These are phyloP conservation scores for Muscina levida DNA, from an alignment of 2,888 invertebrate species.

Conservation along the genomic window DNA sequence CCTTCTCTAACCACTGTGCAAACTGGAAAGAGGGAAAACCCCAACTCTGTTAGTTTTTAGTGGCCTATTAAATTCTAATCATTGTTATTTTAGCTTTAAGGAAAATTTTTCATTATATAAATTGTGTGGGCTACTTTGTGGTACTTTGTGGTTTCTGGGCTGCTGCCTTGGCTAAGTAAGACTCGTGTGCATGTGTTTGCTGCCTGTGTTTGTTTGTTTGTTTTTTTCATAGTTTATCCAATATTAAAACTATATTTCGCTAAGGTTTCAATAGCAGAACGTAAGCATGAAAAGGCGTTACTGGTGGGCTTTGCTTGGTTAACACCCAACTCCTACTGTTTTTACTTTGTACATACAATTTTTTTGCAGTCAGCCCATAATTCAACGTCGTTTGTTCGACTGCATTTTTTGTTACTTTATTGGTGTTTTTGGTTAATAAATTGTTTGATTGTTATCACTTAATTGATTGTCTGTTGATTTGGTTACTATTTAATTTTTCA, in stretches of 20 bases:
- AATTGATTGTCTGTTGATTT: not conserved
- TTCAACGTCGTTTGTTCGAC: constrained; percentile 16
- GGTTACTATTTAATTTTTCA: constrained; percentile 16
- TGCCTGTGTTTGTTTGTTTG: not conserved
- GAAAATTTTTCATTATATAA: constrained; percentile 51
- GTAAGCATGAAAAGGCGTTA: constrained; percentile 55
- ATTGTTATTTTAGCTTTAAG: constrained; percentile 54
- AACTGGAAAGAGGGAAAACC: not conserved
- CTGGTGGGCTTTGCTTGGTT: constrained; percentile 60
- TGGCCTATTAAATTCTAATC: constrained; percentile 62
- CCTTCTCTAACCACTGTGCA: constrained; percentile 3
- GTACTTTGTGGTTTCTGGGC: not conserved
- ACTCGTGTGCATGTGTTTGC: too few relatives aligned
- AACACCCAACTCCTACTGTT: constrained; percentile 65
- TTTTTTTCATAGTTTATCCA: not conserved
- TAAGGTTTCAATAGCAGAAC: constrained; percentile 22
- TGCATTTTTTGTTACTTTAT: constrained; percentile 17
- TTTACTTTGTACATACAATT: constrained; percentile 1
- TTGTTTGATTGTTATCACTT: constrained; percentile 39
- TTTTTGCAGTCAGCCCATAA: constrained; percentile 14
- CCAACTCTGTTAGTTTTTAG: constrained; percentile 17
- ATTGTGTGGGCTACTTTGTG: constrained; percentile 51
- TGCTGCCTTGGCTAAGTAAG: constrained; percentile 17
- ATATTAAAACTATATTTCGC: constrained; percentile 24
- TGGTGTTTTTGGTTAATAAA: constrained; percentile 42